These are phyloP conservation scores for Beaufortia kweichowensis DNA, from an alignment of 2,113 vertebrate genomes.

Conservation along the genomic window DNA sequence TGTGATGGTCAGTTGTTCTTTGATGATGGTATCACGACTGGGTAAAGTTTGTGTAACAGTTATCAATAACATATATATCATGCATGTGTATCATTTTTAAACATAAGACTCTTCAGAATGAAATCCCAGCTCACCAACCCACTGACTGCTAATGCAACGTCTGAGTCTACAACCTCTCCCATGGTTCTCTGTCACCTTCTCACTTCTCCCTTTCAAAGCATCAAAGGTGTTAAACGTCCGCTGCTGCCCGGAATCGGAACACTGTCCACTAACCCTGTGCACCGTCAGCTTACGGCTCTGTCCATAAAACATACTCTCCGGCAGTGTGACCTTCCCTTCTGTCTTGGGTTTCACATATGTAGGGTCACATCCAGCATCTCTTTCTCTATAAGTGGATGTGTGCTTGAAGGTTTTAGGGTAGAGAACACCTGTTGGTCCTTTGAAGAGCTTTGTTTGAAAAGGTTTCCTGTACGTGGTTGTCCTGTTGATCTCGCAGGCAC, in stretches of 20 bases:
- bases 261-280: conserved; percentile 55
- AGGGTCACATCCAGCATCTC: conserved; percentile 30
- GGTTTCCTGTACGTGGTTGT: neutral
- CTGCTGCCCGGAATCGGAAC: conserved; percentile 45
- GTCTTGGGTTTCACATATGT: conserved; percentile 13
- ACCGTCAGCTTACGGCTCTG: conserved; percentile 66
- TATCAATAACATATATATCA: neutral
- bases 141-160: conserved; percentile 22
- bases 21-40: no score
- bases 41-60: no score
- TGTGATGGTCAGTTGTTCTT: neutral
- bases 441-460: conserved; percentile 62
- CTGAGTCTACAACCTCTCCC: conserved; percentile 4
- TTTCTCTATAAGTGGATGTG: conserved; percentile 47
- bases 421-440: conserved; percentile 59
- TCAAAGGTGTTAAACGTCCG: conserved; percentile 25
- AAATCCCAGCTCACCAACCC: conserved; percentile 11
- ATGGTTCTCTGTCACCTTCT: neutral
- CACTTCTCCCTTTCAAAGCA: neutral
- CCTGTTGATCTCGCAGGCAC: neutral
- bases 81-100: neutral
- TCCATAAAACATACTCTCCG: conserved; percentile 71
- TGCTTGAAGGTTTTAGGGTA: conserved; percentile 36
- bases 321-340: conserved; percentile 52
- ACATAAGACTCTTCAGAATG: neutral